phyloP scores from a whole-genome alignment of 2,797 vertebrate species.

The Sternarchorhynchus goeldii region DNA sequence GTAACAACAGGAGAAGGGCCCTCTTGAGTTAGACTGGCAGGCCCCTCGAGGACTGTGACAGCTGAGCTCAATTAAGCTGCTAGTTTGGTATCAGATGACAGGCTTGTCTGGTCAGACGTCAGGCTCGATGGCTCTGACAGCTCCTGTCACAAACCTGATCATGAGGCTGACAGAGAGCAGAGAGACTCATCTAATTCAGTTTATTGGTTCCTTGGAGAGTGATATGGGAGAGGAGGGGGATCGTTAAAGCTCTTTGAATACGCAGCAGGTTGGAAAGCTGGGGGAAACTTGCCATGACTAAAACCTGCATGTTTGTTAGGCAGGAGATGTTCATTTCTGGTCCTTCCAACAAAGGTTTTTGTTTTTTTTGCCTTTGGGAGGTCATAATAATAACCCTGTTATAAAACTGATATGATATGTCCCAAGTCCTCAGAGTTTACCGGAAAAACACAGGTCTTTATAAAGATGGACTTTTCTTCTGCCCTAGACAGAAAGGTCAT shows the following conservation, averaged over 20 bases:
- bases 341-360: too few relatives aligned
- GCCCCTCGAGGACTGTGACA: not conserved
- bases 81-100: not conserved
- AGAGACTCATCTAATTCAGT: not conserved
- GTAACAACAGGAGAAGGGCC: not conserved
- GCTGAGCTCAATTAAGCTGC: not conserved
- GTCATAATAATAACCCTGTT: too few relatives aligned
- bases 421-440: too few relatives aligned
- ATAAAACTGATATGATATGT: too few relatives aligned
- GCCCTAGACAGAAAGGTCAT: too few relatives aligned
- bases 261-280: not conserved
- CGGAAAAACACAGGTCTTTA: too few relatives aligned
- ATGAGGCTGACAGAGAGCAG: not conserved
- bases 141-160: not conserved
- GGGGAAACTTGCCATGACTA: not conserved
- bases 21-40: not conserved
- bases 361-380: too few relatives aligned
- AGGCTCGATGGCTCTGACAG: conserved; percentile 3
- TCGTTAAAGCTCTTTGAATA: not conserved
- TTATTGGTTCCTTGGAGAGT: conserved; percentile 7
- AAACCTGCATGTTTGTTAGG: too few relatives aligned
- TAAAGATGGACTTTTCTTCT: too few relatives aligned
- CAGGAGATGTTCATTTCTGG: too few relatives aligned
- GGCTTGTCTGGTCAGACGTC: not conserved
- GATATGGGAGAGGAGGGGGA: not conserved